Evolutionary conservation across 2,797 vertebrate genomes (phyloP), one percentile per base, ranked within the genome.

Genomic region (Labeo calbasu): DNA sequence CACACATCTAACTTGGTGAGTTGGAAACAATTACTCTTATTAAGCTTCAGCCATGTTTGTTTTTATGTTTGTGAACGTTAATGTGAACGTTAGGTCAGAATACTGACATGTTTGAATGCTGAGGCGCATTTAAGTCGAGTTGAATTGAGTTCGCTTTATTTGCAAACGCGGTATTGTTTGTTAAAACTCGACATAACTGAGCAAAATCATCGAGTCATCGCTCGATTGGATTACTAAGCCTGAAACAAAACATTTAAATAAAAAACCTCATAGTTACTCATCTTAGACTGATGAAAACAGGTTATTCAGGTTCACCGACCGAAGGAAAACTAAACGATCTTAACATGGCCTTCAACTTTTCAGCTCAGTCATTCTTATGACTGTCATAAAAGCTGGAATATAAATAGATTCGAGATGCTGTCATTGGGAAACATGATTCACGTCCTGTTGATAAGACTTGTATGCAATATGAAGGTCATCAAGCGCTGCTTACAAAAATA

Each of bases 301-400:
- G 81, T 83, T 82, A 88, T 50, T 59, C 21, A 2, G 66, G 86
- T 86, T 88, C 85, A 89, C 57, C 19, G 83, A 84, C 78, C 79
- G 51, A 32, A 71, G 9, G 13, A 59, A 77, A 71, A 46, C 50
- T 50, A 70, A 48, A 36, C 32, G 7, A 43, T 79, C 36, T 81
- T 61, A 48, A 81, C 63, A 17, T 91, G 91, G 88, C 93, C 93
- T 95, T 95, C 93, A 95, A 86, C 93, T 93, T 86, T 82, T 71
- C 86, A 93, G 23, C 70, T 11, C 92, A 25, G 23, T 77, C 81
- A 28, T 79, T 46, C 72, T 78, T 65, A 77, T 57, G 40, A 28
- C 50, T 4, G n/a, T 19, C 75, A 85, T 85, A 87, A 87, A 87
- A 19, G 3, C 6, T 17, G 12, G 23, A 70, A 48, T 87, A 79